A percentile compares a stretch with the other conserved stretches of the same genome.
Conservation (phyloP, 64 coral and sea anemone species). For the Porites lutea region DNA sequence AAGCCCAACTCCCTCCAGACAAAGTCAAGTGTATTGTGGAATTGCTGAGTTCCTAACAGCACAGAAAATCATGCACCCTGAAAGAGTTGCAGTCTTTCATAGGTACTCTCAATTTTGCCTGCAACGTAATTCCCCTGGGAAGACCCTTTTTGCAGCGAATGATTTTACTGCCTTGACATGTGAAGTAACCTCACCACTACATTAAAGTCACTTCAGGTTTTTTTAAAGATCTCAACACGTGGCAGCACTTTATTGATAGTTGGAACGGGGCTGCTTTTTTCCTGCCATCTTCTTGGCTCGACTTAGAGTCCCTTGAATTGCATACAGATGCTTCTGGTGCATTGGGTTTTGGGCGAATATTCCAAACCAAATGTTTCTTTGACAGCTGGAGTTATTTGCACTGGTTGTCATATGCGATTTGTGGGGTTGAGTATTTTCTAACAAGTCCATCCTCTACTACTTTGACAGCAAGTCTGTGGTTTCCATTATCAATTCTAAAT, state of each 20-base stretch:
- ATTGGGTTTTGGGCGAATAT: too few species aligned
- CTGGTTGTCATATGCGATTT: too few species aligned
- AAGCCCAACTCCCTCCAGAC: conserved; percentile 16
- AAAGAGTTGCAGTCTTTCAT: conserved; percentile 39
- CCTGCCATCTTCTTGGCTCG: too few species aligned
- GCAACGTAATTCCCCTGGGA: conserved; percentile 18
- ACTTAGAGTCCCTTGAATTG: too few species aligned
- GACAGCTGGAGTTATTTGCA: too few species aligned
- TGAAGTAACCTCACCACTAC: not conserved
- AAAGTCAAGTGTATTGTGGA: not conserved
- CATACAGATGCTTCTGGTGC: too few species aligned
- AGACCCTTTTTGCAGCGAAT: conserved; percentile 41
- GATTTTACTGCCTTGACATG: not conserved
- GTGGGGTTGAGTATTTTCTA: too few species aligned
- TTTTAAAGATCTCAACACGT: conserved; percentile 32
- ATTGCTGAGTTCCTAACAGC: not conserved
- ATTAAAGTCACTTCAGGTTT: conserved; percentile 9
- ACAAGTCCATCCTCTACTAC: too few species aligned
- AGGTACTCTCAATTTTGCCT: conserved; percentile 9
- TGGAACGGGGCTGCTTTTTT: conserved; percentile 27
- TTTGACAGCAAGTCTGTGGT: too few species aligned
- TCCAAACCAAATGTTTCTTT: too few species aligned
- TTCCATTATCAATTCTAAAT: too few species aligned
- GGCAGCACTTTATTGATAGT: not conserved
- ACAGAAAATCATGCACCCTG: not conserved